Percentiles rank a stretch among this genome's conserved stretches.
These are phyloP conservation scores for Pollenia angustigena DNA, from an alignment of 2,888 invertebrate genomes.

Conservation along the genomic window DNA sequence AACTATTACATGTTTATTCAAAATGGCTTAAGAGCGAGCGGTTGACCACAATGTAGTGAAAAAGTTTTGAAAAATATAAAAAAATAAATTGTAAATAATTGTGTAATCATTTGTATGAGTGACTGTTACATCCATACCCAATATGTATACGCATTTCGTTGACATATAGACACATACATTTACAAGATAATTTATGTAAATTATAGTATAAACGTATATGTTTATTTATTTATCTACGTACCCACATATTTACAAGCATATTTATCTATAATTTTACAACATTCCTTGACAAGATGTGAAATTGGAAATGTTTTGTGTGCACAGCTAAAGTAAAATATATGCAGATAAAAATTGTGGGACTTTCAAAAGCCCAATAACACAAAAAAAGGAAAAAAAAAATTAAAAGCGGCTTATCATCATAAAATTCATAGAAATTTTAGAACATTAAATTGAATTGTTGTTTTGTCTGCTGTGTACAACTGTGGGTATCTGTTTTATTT, in stretches of 20 bases:
- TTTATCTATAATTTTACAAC: conserved; percentile 35
- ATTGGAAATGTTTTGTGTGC: conserved; percentile 12
- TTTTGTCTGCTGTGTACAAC: background rate
- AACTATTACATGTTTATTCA: conserved; percentile 5
- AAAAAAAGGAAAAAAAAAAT: conserved; percentile 19
- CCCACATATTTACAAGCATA: background rate
- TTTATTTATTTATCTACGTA: background rate
- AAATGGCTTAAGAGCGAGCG: conserved; percentile 30
- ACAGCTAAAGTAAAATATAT: conserved; percentile 16
- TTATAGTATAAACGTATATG: conserved; percentile 4
- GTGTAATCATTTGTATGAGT: conserved; percentile 13
- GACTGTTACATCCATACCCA: conserved; percentile 2
- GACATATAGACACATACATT: conserved; percentile 7
- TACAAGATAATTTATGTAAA: conserved; percentile 60
- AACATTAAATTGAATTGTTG: conserved; percentile 32
- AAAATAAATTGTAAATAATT: conserved; percentile 29
- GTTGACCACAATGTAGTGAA: conserved; percentile 43
- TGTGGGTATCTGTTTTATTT: conserved; percentile 20
- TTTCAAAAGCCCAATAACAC: conserved; percentile 15
- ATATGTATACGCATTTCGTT: conserved; percentile 8
- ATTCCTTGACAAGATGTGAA: background rate
- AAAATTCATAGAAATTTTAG: conserved; percentile 47
- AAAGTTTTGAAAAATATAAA: conserved; percentile 23
- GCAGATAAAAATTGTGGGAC: conserved; percentile 44
- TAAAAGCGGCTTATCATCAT: conserved; percentile 54